phyloP scores from a whole-genome alignment of 2,888 invertebrate species.

The Norana najaformis region DNA sequence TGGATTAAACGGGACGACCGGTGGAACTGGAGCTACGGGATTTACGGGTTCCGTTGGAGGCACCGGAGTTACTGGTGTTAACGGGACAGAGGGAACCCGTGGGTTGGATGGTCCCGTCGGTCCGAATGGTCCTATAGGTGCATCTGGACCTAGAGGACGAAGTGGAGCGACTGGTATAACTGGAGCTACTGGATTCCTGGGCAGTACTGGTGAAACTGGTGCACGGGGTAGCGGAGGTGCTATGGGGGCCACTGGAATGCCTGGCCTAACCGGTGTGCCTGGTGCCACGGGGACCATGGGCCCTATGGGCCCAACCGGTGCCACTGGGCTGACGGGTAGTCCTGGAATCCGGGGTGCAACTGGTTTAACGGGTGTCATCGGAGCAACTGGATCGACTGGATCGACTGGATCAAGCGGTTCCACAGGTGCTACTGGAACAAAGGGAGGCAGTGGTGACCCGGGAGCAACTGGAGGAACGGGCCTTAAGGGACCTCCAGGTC shows the following conservation, averaged over 20 bases:
- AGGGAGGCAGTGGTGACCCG: conserved; percentile 25
- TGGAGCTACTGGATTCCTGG: neutral
- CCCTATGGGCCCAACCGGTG: conserved; percentile 13
- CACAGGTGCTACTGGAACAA: conserved; percentile 19
- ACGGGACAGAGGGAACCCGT: conserved; percentile 9
- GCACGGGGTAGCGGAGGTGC: neutral
- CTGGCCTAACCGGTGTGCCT: neutral
- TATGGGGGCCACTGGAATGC: conserved; percentile 20
- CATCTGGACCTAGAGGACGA: neutral
- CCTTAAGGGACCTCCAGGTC: neutral
- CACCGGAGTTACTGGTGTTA: neutral
- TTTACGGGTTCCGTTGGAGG: neutral
- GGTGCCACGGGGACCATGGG: neutral
- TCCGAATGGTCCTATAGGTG: neutral
- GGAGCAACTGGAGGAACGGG: conserved; percentile 29
- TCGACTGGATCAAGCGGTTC: neutral
- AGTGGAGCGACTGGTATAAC: neutral
- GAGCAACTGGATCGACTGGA: neutral
- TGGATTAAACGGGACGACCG: neutral
- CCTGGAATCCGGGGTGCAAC: neutral
- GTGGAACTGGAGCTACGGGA: neutral
- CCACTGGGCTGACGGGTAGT: conserved; percentile 16
- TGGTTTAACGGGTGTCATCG: neutral
- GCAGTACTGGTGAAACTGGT: conserved; percentile 10
- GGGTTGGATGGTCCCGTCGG: neutral